A percentile compares a stretch with the other conserved stretches of the same genome.
Conservation (phyloP, 1,140 invertebrate species). For the Macrobrachium nipponense region DNA sequence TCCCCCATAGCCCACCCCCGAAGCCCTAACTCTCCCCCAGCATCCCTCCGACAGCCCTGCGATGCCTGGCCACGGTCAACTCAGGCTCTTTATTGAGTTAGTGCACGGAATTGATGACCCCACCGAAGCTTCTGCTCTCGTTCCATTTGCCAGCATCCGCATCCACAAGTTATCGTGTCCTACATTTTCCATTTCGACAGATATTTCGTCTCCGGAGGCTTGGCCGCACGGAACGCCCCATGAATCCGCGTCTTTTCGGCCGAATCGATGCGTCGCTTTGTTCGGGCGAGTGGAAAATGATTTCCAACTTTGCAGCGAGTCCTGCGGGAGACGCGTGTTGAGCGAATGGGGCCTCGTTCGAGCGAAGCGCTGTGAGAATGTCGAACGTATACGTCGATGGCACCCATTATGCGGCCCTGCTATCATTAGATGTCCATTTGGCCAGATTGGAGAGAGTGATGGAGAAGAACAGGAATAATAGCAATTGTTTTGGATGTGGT, state of each 20-base stretch:
- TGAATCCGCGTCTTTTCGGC: background rate
- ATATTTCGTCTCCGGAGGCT: background rate
- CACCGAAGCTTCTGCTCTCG: conserved; percentile 18
- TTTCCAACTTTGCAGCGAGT: background rate
- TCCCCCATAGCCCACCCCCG: no score
- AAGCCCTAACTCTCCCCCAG: no score
- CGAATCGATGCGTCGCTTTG: background rate
- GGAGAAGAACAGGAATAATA: conserved; percentile 61
- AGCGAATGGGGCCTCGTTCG: conserved; percentile 14
- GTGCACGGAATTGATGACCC: conserved; percentile 56
- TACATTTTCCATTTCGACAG: no score
- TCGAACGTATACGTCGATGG: conserved; percentile 30
- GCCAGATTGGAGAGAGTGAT: conserved; percentile 61
- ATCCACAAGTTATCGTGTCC: no score
- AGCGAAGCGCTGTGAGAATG: conserved; percentile 45
- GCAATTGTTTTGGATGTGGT: conserved; percentile 60
- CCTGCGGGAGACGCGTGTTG: background rate
- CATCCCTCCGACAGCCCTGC: background rate
- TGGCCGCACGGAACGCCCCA: background rate
- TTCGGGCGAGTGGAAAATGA: background rate
- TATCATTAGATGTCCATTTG: conserved; percentile 60
- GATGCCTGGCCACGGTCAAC: conserved; percentile 51
- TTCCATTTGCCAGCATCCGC: background rate
- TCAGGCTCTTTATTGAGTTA: conserved; percentile 58
- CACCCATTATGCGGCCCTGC: conserved; percentile 53